These are phyloP conservation scores for Noctua pronuba DNA, from an alignment of 2,888 invertebrate species.

Conservation along the genomic window DNA sequence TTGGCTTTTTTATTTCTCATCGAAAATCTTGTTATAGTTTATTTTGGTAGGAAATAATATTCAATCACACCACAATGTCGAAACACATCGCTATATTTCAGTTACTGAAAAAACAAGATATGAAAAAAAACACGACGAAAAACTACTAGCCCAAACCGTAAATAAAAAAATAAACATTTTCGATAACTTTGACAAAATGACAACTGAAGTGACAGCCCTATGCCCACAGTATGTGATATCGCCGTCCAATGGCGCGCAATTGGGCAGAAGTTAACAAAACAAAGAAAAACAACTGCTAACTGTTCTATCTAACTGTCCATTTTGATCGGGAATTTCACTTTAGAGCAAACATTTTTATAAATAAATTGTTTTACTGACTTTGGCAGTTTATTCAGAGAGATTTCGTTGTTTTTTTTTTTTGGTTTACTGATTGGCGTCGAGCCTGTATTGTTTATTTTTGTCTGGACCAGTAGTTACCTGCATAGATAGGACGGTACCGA, in stretches of 20 bases:
- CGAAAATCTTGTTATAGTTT: too few relatives aligned
- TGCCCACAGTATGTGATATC: constrained; percentile 35
- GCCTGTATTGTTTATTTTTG: constrained; percentile 7
- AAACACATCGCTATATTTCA: background rate
- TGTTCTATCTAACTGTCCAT: constrained; percentile 53
- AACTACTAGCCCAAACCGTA: background rate
- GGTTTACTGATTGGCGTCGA: background rate
- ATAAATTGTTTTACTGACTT: constrained; percentile 29
- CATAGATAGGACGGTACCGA: background rate
- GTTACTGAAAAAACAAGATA: background rate
- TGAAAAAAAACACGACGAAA: background rate
- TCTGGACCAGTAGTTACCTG: background rate
- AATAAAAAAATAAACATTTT: constrained; percentile 7
- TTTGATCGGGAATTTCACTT: constrained; percentile 56
- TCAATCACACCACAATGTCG: background rate
- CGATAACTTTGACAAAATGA: constrained; percentile 7
- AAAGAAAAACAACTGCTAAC: constrained; percentile 46
- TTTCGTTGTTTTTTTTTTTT: constrained; percentile 3
- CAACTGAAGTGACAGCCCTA: constrained; percentile 49
- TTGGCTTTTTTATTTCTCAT: background rate
- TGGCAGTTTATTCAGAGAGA: constrained; percentile 41
- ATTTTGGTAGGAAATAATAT: too few relatives aligned
- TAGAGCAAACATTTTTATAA: constrained; percentile 48
- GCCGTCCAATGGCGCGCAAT: constrained; percentile 28
- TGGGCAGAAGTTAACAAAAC: constrained; percentile 52